Percentiles rank a stretch among this genome's conserved stretches.
phyloP scores from a whole-genome alignment of 2,888 invertebrate genomes.

The Pycnomerus fuliginosus region DNA sequence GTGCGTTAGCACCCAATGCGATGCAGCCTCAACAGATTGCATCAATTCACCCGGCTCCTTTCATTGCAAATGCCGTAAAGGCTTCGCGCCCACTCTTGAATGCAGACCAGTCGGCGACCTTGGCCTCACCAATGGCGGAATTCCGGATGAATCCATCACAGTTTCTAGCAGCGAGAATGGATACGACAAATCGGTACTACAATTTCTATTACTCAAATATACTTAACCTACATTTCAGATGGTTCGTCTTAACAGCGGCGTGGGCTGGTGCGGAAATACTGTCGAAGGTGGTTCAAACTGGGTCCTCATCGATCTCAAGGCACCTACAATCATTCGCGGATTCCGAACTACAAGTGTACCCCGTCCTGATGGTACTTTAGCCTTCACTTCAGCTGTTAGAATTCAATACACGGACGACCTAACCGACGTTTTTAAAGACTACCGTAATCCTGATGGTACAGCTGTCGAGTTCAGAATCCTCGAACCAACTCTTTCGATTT shows the following conservation, averaged over 20 bases:
- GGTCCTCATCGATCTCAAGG: slow-evolving; percentile 83
- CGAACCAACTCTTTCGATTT: slow-evolving; percentile 85
- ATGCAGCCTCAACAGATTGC: slow-evolving; percentile 86
- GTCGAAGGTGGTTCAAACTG: slow-evolving; percentile 86
- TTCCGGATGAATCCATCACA: slow-evolving; percentile 85
- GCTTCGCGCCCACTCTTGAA: slow-evolving; percentile 82
- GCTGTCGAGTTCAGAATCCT: slow-evolving; percentile 89
- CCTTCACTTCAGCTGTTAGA: slow-evolving; percentile 87
- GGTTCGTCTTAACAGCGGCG: slow-evolving; percentile 78
- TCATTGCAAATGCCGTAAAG: slow-evolving; percentile 82
- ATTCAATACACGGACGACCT: slow-evolving; percentile 86
- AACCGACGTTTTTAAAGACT: slow-evolving; percentile 87
- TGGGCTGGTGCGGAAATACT: slow-evolving; percentile 89
- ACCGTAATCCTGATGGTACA: slow-evolving; percentile 89
- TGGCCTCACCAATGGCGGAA: slow-evolving; percentile 83
- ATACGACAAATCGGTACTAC: slow-evolving; percentile 74
- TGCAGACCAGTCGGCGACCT: slow-evolving; percentile 89
- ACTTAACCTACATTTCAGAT: slow-evolving; percentile 56
- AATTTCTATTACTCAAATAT: background rate
- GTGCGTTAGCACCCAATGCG: slow-evolving; percentile 86
- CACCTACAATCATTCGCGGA: slow-evolving; percentile 85
- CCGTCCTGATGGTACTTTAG: slow-evolving; percentile 77
- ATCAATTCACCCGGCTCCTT: slow-evolving; percentile 86
- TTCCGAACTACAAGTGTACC: slow-evolving; percentile 89
- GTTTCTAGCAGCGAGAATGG: slow-evolving; percentile 82